Evolutionary conservation across 2,888 invertebrate species (phyloP), one percentile per base, ranked within the genome.

Genomic region (Crematogaster levior): DNA sequence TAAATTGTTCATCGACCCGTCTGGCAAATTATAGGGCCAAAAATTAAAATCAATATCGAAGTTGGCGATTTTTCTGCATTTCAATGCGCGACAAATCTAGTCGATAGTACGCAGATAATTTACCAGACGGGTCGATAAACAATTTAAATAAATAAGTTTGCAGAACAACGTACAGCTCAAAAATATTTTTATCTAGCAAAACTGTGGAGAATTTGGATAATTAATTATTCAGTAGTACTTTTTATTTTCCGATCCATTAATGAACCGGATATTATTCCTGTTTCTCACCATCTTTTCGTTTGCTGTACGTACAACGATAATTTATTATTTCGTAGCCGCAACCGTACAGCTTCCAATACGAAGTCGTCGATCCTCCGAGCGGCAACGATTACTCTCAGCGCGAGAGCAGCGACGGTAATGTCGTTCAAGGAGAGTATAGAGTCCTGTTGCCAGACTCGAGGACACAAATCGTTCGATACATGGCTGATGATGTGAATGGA

Each of bases 331-430:
- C 68, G 18, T 85, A 93, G 93, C 93, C 93, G 6, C 92, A 91
- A 96, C 98, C 98, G 2, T 98, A 97, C 95, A 97, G 97, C 95
- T 98, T 98, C 95, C 96, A 97, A 87, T 98, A 98, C 95, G 96
- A 97, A 46, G 98, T 98, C 58, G 97, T 97, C 93, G 98, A 98
- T 92, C 96, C 97, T 68, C 95, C 96, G 85, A 96, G 95, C 90
- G 97, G 97, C 86, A 98, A 97, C 91, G 97, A 98, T 93, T 98
- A 97, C 95, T 97, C 97, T 87, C 98, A 98, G 94, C 97, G 97
- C 92, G 98, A 98, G 27, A 96, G 97, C 84, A 97, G 97, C 84
- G 97, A 98, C 94, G 98, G 98, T 51, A 97, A 97, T 94, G 96
- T 97, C 77, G 97, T 98, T 0, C 96, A 96, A 77, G 98, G 98